These are phyloP conservation scores for Nyctereutes procyonoides DNA, from an alignment of 2,113 vertebrate genomes.

Conservation along the genomic window DNA sequence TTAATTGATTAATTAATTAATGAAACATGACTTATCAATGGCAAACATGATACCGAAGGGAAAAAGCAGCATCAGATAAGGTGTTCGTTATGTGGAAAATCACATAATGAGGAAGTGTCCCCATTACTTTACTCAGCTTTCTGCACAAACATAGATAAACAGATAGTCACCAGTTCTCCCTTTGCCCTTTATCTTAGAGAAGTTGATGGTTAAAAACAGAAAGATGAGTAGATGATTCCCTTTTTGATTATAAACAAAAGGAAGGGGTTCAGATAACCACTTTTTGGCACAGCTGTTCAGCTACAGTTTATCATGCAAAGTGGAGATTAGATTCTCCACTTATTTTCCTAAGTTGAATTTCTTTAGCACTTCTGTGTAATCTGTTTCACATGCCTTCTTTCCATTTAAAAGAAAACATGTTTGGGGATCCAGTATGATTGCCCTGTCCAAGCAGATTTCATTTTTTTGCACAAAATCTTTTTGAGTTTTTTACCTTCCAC, in stretches of 20 bases:
- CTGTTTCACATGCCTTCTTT: background rate
- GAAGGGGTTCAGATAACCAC: background rate
- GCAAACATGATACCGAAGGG: background rate
- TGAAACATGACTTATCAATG: background rate
- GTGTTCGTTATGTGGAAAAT: background rate
- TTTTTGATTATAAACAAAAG: background rate
- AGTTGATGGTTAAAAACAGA: background rate
- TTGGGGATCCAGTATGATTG: background rate
- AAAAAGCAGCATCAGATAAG: background rate
- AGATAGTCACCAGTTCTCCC: background rate
- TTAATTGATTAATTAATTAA: background rate
- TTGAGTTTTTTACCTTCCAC: background rate
- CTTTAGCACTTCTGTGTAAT: background rate
- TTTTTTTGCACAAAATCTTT: background rate
- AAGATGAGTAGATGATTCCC: background rate
- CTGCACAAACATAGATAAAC: background rate
- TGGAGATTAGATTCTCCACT: background rate
- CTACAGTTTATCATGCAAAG: background rate
- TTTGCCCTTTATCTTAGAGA: background rate
- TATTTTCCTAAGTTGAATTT: conserved; percentile 3
- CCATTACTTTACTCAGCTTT: background rate
- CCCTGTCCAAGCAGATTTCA: background rate
- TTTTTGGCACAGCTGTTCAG: background rate
- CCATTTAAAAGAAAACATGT: background rate
- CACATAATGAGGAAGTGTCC: background rate